Evolutionary conservation across 2,113 vertebrate genomes (phyloP).

Genomic region (Dasypus novemcinctus): DNA sequence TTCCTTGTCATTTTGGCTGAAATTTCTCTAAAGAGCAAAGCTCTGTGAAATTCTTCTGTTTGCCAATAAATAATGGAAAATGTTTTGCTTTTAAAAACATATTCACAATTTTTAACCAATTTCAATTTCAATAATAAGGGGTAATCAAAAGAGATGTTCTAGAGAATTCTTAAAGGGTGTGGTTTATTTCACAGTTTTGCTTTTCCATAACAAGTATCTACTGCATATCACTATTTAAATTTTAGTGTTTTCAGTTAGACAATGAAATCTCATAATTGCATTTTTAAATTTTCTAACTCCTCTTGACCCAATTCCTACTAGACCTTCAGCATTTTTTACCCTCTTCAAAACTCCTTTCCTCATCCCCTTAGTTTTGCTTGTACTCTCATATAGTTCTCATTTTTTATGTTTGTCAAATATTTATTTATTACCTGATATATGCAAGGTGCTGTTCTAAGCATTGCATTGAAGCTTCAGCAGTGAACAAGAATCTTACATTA

Average conservation of each 20-base stretch:
- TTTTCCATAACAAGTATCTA: background rate
- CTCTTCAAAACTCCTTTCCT: background rate
- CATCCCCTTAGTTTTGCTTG: background rate
- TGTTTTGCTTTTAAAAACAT: background rate
- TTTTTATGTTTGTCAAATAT: background rate
- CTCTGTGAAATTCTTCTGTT: background rate
- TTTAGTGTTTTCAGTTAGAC: background rate
- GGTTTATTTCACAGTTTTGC: background rate
- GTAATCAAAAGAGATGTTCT: background rate
- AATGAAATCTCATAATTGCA: background rate
- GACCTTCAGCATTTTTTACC: background rate
- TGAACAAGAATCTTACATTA: background rate
- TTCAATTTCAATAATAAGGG: background rate
- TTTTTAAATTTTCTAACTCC: background rate
- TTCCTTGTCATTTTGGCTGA: background rate
- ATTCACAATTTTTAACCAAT: background rate
- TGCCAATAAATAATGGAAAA: background rate
- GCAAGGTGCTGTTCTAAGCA: no score
- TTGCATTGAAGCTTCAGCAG: accelerated
- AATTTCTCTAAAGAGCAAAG: background rate
- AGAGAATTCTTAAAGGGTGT: background rate
- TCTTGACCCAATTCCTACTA: background rate
- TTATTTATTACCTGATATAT: no score
- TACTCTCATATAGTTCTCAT: background rate
- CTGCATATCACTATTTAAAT: background rate